Conservation (phyloP, 2,797 vertebrate genomes). For the Pteronotus mesoamericanus region DNA sequence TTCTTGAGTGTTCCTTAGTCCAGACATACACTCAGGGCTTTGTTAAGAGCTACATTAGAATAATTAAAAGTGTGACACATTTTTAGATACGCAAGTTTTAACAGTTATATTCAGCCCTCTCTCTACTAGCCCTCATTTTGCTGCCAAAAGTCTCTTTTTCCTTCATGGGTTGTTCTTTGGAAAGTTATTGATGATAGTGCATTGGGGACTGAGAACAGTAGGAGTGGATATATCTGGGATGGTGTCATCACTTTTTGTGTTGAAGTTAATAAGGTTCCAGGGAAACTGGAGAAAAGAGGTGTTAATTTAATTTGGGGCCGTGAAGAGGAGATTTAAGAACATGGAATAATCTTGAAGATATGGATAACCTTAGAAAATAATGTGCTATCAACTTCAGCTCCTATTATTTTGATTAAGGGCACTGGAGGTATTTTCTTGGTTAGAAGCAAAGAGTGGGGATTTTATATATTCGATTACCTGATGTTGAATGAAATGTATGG, state of each 20-base stretch:
- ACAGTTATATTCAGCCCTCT: not conserved
- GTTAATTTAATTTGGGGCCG: not conserved
- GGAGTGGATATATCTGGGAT: not conserved
- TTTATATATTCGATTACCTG: conserved; percentile 52
- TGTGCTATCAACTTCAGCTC: not conserved
- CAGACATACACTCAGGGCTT: not conserved
- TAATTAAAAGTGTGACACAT: not conserved
- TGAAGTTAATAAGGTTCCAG: conserved; percentile 1
- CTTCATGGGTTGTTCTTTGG: conserved; percentile 19
- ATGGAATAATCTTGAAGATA: conserved; percentile 12
- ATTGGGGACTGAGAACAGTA: not conserved
- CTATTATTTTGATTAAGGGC: conserved; percentile 16
- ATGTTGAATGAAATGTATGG: conserved; percentile 46
- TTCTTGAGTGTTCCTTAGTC: not conserved
- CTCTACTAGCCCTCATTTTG: not conserved
- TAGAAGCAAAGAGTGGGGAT: conserved; percentile 36
- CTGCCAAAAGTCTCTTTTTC: not conserved
- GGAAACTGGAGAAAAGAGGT: not conserved
- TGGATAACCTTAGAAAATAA: conserved; percentile 31
- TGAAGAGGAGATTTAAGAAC: not conserved
- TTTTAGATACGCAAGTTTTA: conserved; percentile 58
- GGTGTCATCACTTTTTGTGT: not conserved
- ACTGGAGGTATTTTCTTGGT: not conserved
- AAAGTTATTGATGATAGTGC: conserved; percentile 23
- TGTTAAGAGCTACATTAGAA: not conserved